Evolutionary conservation across 2,113 vertebrate species (phyloP).

Genomic region (Castor canadensis): DNA sequence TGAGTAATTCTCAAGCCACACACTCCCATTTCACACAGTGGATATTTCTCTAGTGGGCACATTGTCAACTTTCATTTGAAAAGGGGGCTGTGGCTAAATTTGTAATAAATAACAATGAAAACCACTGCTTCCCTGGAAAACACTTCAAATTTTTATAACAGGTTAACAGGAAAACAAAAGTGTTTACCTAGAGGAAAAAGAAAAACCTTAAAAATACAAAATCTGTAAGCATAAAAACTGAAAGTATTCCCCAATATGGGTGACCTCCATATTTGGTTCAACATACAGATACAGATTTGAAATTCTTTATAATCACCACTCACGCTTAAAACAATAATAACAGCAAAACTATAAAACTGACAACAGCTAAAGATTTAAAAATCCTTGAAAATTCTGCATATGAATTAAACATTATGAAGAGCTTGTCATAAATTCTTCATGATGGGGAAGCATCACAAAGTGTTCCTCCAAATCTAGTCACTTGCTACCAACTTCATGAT

Average conservation of each 20-base stretch:
- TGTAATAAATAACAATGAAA: not conserved
- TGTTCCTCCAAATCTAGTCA: not conserved
- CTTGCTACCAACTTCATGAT: not conserved
- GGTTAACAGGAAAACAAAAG: not conserved
- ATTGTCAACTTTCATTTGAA: not conserved
- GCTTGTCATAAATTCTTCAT: not conserved
- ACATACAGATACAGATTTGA: not conserved
- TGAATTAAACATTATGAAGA: not conserved
- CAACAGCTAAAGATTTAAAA: not conserved
- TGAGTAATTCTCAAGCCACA: not conserved
- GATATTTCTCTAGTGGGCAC: not conserved
- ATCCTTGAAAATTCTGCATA: not conserved
- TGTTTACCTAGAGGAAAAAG: not conserved
- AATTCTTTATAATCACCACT: not conserved
- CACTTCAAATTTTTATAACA: not conserved
- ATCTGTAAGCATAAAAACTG: not conserved
- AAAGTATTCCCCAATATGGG: conserved; percentile 17
- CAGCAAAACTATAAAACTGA: not conserved
- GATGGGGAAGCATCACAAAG: not conserved
- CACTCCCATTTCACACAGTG: not conserved
- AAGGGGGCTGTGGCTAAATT: not conserved
- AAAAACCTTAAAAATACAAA: not conserved
- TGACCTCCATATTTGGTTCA: not conserved
- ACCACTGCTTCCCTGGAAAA: not conserved
- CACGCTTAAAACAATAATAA: not conserved